Evolutionary conservation across 2,113 vertebrate genomes (phyloP).

Genomic region (Gracilinanus agilis): DNA sequence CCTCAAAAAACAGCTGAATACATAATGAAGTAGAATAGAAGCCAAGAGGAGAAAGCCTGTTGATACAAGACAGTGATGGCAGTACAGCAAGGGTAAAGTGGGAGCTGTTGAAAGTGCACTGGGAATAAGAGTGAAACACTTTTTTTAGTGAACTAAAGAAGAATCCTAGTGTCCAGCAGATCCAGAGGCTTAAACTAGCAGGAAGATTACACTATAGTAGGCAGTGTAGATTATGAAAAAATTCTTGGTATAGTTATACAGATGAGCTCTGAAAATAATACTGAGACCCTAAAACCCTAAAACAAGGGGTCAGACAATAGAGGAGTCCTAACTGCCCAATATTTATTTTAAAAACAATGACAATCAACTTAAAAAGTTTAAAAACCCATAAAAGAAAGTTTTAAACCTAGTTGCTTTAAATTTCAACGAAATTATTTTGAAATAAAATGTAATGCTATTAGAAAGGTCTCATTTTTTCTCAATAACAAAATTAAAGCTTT

Average conservation of each 20-base stretch:
- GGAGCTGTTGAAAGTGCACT: neutral
- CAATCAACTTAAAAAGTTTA: constrained; percentile 41
- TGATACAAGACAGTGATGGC: neutral
- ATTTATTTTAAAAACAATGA: neutral
- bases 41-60: neutral
- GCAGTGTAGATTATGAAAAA: neutral
- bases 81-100: neutral
- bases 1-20: neutral
- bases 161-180: neutral
- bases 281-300: neutral
- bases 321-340: neutral
- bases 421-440: constrained; percentile 18
- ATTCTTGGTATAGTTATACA: neutral
- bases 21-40: neutral
- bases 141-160: neutral
- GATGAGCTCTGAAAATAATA: neutral
- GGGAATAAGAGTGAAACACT: neutral
- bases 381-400: constrained; percentile 36
- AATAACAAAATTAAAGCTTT: constrained; percentile 36
- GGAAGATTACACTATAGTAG: neutral
- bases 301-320: neutral
- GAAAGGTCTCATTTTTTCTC: constrained; percentile 8
- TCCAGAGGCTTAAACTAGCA: neutral
- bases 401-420: constrained; percentile 35
- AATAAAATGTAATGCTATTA: neutral